Conservation (phyloP, 2,113 vertebrate genomes). For the Octodon degus region DNA sequence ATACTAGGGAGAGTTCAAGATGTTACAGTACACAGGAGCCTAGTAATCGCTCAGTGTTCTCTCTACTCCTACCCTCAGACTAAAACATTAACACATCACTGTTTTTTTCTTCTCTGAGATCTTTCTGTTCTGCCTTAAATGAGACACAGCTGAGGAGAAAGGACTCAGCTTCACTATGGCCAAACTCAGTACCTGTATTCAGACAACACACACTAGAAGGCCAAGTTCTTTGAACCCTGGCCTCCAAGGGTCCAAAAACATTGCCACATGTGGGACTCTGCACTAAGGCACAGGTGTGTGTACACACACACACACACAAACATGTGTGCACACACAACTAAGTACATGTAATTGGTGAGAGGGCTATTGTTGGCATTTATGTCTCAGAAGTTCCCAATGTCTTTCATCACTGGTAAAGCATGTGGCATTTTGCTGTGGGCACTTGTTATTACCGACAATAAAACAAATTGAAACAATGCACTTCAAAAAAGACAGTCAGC, state of each 20-base stretch:
- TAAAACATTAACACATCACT: not conserved
- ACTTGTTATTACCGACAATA: not conserved
- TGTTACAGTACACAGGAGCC: not conserved
- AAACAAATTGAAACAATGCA: not conserved
- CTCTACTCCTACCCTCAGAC: not conserved
- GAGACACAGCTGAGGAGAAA: not conserved
- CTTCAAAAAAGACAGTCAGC: not conserved
- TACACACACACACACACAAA: rapidly evolving
- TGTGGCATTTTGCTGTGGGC: slow-evolving; percentile 10
- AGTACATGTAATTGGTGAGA: not conserved
- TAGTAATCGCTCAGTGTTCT: not conserved
- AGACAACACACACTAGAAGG: not conserved
- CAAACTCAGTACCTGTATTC: not conserved
- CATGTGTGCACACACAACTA: rapidly evolving
- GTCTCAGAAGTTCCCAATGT: slow-evolving; percentile 59
- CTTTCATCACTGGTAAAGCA: slow-evolving; percentile 47
- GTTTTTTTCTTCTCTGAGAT: not conserved
- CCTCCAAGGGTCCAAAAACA: not conserved
- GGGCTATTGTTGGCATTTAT: slow-evolving; percentile 48
- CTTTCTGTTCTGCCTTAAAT: not conserved
- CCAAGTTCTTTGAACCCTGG: not conserved
- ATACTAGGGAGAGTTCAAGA: not conserved
- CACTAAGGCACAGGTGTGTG: rapidly evolving
- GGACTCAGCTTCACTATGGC: not conserved
- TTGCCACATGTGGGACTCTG: not conserved